Percentiles rank a stretch among this genome's conserved stretches.
phyloP scores from a whole-genome alignment of 1,140 invertebrate species.

The Drosophila prosaltans region DNA sequence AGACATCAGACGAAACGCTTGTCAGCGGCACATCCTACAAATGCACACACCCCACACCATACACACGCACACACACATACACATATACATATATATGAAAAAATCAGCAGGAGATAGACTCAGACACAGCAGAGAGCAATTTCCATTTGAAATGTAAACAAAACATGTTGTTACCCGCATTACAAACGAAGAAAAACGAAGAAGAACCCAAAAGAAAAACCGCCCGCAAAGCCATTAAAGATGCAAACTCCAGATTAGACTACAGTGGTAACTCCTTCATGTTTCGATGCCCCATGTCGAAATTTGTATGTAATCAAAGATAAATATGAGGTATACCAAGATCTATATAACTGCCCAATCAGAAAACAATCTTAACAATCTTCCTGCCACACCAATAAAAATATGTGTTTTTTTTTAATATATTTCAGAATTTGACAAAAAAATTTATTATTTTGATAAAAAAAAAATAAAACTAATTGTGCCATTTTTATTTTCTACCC shows the following conservation, averaged over 20 bases:
- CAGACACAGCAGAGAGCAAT: conserved; percentile 39
- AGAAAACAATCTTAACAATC: too few relatives aligned
- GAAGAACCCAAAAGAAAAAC: conserved; percentile 42
- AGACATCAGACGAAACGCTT: conserved; percentile 7
- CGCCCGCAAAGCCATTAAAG: conserved; percentile 48
- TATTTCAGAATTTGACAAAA: too few relatives aligned
- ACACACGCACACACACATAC: conserved; percentile 19
- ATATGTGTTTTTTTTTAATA: too few relatives aligned
- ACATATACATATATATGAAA: conserved; percentile 11
- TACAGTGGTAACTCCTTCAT: conserved; percentile 22
- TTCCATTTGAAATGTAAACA: conserved; percentile 77
- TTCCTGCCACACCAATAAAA: too few relatives aligned
- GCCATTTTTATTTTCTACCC: too few relatives aligned
- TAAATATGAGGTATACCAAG: too few relatives aligned
- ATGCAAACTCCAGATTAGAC: conserved; percentile 46
- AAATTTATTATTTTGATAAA: too few relatives aligned
- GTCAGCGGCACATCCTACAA: conserved; percentile 20
- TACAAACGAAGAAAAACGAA: conserved; percentile 36
- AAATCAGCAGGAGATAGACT: conserved; percentile 47
- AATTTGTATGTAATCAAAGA: too few relatives aligned
- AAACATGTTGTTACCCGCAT: conserved; percentile 70
- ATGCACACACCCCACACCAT: conserved; percentile 17
- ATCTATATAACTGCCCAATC: too few relatives aligned
- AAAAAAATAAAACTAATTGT: too few relatives aligned
- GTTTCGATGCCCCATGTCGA: too few relatives aligned